A percentile compares a stretch with the other conserved stretches of the same genome.
Conservation (phyloP, 1,140 invertebrate genomes). For the Penaeus vannamei region DNA sequence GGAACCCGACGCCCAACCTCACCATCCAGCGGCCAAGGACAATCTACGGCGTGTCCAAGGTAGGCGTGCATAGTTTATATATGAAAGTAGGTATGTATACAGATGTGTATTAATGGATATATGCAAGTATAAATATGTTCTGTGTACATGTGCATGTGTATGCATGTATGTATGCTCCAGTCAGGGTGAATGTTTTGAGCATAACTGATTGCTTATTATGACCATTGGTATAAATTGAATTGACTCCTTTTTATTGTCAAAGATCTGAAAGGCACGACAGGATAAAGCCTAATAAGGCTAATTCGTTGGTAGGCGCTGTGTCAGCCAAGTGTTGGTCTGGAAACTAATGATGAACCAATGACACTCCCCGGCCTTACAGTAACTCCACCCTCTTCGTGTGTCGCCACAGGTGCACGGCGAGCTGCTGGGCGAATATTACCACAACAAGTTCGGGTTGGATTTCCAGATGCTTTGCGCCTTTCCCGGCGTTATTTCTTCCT, state of each 20-base stretch:
- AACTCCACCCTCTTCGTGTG: background rate
- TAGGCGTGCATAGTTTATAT: conserved; percentile 69
- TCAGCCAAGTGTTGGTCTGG: too few relatives aligned
- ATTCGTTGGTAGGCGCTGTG: too few relatives aligned
- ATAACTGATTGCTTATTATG: too few relatives aligned
- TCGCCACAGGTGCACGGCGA: conserved; percentile 82
- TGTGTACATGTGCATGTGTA: too few relatives aligned
- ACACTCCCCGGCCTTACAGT: too few relatives aligned
- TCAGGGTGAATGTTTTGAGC: too few relatives aligned
- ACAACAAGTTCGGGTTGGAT: conserved; percentile 89
- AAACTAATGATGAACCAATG: too few relatives aligned
- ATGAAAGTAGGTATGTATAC: background rate
- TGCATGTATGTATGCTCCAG: too few relatives aligned
- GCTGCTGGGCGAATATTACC: conserved; percentile 93
- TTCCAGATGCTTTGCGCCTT: conserved; percentile 93
- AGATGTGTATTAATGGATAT: too few relatives aligned
- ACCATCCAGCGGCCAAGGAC: conserved; percentile 92
- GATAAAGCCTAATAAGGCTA: background rate
- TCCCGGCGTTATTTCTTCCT: conserved; percentile 92
- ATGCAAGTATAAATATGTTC: background rate
- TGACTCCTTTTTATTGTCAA: background rate
- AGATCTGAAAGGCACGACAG: background rate
- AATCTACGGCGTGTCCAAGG: conserved; percentile 97
- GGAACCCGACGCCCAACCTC: conserved; percentile 92
- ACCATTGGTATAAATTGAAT: too few relatives aligned